Percentiles rank a stretch among this genome's conserved stretches.
phyloP scores from a whole-genome alignment of 2,888 invertebrate genomes.

The Cosmia pyralina region DNA sequence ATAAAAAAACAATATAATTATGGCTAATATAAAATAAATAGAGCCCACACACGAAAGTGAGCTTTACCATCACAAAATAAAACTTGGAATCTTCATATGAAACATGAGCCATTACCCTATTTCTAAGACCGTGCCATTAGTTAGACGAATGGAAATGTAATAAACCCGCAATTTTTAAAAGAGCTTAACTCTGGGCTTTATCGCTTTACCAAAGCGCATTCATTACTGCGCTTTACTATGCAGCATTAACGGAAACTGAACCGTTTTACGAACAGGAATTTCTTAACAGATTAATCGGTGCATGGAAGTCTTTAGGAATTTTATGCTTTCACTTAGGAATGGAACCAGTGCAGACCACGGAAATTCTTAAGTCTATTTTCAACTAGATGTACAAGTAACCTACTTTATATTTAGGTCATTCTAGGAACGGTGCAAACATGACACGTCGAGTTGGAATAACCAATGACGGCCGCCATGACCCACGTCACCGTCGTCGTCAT shows the following conservation, averaged over 20 bases:
- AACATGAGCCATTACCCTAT: neutral
- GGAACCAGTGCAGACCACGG: neutral
- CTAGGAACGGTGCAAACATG: too few species aligned
- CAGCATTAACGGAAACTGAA: constrained; percentile 20
- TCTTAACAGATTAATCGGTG: constrained; percentile 17
- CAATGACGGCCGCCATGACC: too few species aligned
- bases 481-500: too few species aligned
- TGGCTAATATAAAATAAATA: neutral
- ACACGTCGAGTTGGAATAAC: neutral
- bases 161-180: constrained; percentile 30
- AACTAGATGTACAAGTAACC: neutral
- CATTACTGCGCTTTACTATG: constrained; percentile 28
- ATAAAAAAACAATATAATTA: neutral
- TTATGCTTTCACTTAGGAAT: constrained; percentile 7
- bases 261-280: constrained; percentile 24
- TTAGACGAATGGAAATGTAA: constrained; percentile 15
- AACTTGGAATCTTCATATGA: neutral
- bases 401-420: neutral
- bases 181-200: neutral
- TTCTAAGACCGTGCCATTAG: constrained; percentile 15
- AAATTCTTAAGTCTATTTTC: neutral
- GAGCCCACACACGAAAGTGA: neutral
- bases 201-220: constrained; percentile 12
- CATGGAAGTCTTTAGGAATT: constrained; percentile 21
- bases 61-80: neutral